These are phyloP conservation scores for Aurelia aurita complex sp. Pacific DNA, from an alignment of 30 jellyfish, hydroid and myxozoan species.

Conservation along the genomic window DNA sequence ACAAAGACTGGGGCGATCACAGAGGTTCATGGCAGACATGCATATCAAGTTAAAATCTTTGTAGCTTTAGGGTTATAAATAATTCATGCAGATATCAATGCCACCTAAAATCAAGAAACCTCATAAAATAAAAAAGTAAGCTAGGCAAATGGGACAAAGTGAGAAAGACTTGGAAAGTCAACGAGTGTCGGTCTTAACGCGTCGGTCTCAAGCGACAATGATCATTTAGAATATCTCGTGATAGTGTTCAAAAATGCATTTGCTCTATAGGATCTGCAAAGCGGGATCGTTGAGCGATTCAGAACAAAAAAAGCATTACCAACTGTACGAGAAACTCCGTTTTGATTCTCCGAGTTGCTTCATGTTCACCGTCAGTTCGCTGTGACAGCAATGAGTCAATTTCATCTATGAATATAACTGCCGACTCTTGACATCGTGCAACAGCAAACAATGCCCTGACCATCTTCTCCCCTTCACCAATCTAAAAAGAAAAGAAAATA, in stretches of 20 bases:
- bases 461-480: constrained; percentile 99
- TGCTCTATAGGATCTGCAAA: not conserved
- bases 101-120: too few relatives aligned
- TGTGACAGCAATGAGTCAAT: constrained; percentile 97
- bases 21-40: too few relatives aligned
- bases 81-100: too few relatives aligned
- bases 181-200: too few relatives aligned
- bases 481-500: constrained; percentile 36
- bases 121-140: not conserved
- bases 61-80: too few relatives aligned
- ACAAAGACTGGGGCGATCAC: too few relatives aligned
- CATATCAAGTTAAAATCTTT: too few relatives aligned
- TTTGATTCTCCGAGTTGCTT: constrained; percentile 95
- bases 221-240: not conserved
- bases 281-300: too few relatives aligned
- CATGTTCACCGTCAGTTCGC: constrained; percentile 99
- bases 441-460: constrained; percentile 98
- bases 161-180: not conserved
- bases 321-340: constrained; percentile 98
- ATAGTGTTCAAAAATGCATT: not conserved
- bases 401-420: constrained; percentile 98
- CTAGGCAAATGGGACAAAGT: not conserved
- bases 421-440: constrained; percentile 96
- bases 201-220: too few relatives aligned
- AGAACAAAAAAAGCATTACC: constrained; percentile 20